Percentiles rank a stretch among this genome's conserved stretches.
These are phyloP conservation scores for Alosa sapidissima DNA, from an alignment of 2,797 vertebrate species.

Conservation along the genomic window DNA sequence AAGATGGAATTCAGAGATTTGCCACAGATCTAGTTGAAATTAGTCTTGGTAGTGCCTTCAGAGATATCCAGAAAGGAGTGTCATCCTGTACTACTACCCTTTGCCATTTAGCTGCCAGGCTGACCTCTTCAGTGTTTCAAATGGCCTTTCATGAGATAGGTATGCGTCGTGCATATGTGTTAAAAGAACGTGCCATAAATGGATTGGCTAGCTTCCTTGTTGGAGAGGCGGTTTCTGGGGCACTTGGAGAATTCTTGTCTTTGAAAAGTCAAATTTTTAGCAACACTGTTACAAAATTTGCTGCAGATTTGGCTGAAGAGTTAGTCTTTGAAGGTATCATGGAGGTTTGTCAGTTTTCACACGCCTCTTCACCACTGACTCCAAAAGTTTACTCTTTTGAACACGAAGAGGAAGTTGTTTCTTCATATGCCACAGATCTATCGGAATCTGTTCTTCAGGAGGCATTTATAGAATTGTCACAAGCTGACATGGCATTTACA, in stretches of 20 bases:
- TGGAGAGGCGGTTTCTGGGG: slow-evolving; percentile 88
- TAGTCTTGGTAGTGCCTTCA: slow-evolving; percentile 91
- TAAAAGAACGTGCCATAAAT: slow-evolving; percentile 89
- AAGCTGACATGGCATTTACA: slow-evolving; percentile 89
- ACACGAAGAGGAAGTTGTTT: slow-evolving; percentile 85
- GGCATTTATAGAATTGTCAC: slow-evolving; percentile 96
- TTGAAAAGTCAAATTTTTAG: slow-evolving; percentile 95
- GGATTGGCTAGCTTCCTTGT: slow-evolving; percentile 89
- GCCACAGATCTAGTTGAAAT: slow-evolving; percentile 92
- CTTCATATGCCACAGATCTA: slow-evolving; percentile 91
- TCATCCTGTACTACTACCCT: slow-evolving; percentile 91
- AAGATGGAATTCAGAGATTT: slow-evolving; percentile 92
- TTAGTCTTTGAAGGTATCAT: slow-evolving; percentile 98
- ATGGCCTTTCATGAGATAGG: slow-evolving; percentile 98
- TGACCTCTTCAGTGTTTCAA: slow-evolving; percentile 94
- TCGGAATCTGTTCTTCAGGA: slow-evolving; percentile 98
- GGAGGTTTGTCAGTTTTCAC: slow-evolving; percentile 98
- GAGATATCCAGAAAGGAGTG: slow-evolving; percentile 94
- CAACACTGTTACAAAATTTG: slow-evolving; percentile 85
- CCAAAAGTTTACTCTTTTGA: slow-evolving; percentile 73
- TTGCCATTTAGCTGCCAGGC: slow-evolving; percentile 88
- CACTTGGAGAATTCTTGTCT: slow-evolving; percentile 86
- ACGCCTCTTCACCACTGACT: slow-evolving; percentile 83
- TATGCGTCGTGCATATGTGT: slow-evolving; percentile 82
- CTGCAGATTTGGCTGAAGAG: slow-evolving; percentile 93